Base-by-base conservation (phyloP, 2,797 vertebrate species). In the Craterocephalus amniculus region DNA sequence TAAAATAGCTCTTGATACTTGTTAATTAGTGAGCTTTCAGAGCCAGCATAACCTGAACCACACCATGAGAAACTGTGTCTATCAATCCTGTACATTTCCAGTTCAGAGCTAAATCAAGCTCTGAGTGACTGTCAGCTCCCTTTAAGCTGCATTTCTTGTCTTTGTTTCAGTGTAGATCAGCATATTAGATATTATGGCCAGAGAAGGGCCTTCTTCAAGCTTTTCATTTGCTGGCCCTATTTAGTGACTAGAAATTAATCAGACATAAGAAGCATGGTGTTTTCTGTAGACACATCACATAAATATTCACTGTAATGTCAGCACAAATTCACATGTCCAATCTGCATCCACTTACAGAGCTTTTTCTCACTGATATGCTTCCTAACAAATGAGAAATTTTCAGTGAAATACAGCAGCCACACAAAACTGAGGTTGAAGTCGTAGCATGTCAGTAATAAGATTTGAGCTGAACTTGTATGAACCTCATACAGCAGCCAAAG, bases 341-440 rank as follows among this genome's bases (percentile, higher is more conserved):
- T 65, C 58, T 71, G 74, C 63, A 69, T 73, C 59, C 58, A 35
- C 72, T 74, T 48, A 78, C 16, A 78, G 24, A 55, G 8, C 58
- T 76, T 62, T 18, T 22, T 60, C 32, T 76, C 58, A 67, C 83
- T 80, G 14, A 56, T 65, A 72, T 73, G 54, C 67, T 45, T 63
- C 10, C 66, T 76, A 60, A 71, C 11, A 27, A 74, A 68, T 36
- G n/a, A 43, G 62, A 35, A 29, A 45, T 36, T 70, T 59, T 13
- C 51, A 32, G 22, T 63, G 35, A 54, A 70, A 52, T 62, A 67
- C 63, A 65, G n/a, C n/a, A 31, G 32, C 34, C 29, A 51, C 10
- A 65, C 40, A 63, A 14, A 11, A 26, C 24, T 13, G 13, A 67
- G 40, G 22, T 26, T 36, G 4, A 27, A n/a, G 45, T 52, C 8